Conservation (phyloP, 2,888 invertebrate genomes). For the Macroteleia sp. region DNA sequence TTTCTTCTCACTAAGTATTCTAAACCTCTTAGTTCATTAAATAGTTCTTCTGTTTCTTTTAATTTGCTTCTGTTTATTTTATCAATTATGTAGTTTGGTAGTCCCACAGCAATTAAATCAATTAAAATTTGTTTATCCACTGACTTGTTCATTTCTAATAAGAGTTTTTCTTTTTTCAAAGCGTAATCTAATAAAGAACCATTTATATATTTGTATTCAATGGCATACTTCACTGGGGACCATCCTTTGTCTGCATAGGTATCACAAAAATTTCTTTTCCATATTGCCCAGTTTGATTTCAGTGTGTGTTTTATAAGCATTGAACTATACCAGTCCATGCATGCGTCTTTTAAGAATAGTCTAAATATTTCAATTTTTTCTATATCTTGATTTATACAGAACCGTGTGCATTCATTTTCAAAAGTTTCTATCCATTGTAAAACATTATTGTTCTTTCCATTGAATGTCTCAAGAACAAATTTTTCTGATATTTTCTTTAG, state of each 20-base stretch:
- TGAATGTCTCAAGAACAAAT: conserved; percentile 64
- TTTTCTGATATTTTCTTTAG: conserved; percentile 53
- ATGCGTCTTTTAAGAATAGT: conserved; percentile 39
- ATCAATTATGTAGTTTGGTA: conserved; percentile 71
- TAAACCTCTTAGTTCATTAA: conserved; percentile 71
- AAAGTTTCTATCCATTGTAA: conserved; percentile 63
- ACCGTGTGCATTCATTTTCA: conserved; percentile 67
- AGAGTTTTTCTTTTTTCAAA: conserved; percentile 59
- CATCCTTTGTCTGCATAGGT: conserved; percentile 62
- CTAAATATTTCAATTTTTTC: conserved; percentile 47
- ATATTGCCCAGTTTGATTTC: conserved; percentile 36
- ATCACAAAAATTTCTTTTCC: conserved; percentile 50
- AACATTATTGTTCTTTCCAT: conserved; percentile 63
- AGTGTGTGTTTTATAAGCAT: conserved; percentile 40
- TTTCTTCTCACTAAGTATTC: conserved; percentile 69
- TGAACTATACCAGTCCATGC: conserved; percentile 60
- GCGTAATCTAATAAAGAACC: conserved; percentile 60
- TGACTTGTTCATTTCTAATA: conserved; percentile 66
- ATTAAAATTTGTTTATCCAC: conserved; percentile 68
- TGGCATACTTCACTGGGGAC: conserved; percentile 51
- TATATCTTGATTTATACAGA: conserved; percentile 34
- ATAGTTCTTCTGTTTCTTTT: conserved; percentile 71
- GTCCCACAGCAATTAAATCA: conserved; percentile 71
- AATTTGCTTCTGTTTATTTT: conserved; percentile 73
- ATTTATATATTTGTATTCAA: conserved; percentile 40